Evolutionary conservation across 2,888 invertebrate species (phyloP).

Genomic region (Cantharis flavilabris): DNA sequence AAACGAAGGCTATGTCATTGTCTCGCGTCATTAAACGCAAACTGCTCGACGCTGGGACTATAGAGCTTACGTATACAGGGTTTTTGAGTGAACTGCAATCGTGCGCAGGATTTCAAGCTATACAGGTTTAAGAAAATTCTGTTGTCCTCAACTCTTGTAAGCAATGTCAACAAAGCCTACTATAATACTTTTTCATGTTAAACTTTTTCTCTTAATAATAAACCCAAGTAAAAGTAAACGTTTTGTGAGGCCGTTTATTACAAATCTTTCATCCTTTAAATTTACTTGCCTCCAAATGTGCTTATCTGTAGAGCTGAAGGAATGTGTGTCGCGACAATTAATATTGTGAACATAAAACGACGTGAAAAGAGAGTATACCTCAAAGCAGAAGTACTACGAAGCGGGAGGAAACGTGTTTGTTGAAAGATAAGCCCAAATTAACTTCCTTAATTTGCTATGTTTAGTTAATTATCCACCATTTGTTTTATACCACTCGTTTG

Average conservation of each 20-base stretch:
- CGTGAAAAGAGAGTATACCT: conserved; percentile 39
- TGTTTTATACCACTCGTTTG: conserved; percentile 21
- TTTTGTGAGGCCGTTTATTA: conserved; percentile 17
- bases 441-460: conserved; percentile 51
- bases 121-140: conserved; percentile 33
- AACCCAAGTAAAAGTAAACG: conserved; percentile 17
- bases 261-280: conserved; percentile 16
- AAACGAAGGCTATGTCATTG: conserved; percentile 58
- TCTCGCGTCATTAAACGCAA: conserved; percentile 57
- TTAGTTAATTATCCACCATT: conserved; percentile 50
- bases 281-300: conserved; percentile 19
- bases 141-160: conserved; percentile 27
- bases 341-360: conserved; percentile 47
- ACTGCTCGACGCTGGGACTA: conserved; percentile 49
- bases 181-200: conserved; percentile 22
- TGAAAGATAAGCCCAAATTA: conserved; percentile 53
- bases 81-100: conserved; percentile 52
- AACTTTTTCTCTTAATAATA: conserved; percentile 25
- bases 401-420: conserved; percentile 47
- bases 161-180: conserved; percentile 28
- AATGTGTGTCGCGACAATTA: conserved; percentile 42
- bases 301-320: conserved; percentile 23
- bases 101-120: conserved; percentile 50
- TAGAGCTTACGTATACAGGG: conserved; percentile 53
- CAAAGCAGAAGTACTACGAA: conserved; percentile 40